These are phyloP conservation scores for Protonibea diacanthus DNA, from an alignment of 2,797 vertebrate genomes.

Conservation along the genomic window DNA sequence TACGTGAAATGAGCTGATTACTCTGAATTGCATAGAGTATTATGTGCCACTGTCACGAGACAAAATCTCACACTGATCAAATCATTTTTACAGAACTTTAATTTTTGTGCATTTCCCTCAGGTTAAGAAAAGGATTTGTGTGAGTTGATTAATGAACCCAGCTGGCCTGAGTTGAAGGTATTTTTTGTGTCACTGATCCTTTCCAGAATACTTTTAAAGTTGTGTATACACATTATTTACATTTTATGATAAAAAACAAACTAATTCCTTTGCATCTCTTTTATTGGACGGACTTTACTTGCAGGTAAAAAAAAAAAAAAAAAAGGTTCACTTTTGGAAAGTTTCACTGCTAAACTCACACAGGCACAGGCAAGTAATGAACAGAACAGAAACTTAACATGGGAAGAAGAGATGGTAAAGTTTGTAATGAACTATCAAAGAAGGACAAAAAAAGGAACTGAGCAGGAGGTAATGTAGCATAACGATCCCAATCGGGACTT, in stretches of 20 bases:
- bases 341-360: background rate
- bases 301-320: background rate
- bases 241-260: background rate
- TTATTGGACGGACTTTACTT: background rate
- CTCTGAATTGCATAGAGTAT: background rate
- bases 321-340: background rate
- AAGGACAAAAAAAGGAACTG: background rate
- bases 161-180: background rate
- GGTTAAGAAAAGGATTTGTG: background rate
- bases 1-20: background rate
- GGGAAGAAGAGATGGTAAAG: background rate
- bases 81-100: background rate
- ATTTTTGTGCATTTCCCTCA: background rate
- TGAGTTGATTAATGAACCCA: background rate
- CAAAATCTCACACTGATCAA: background rate
- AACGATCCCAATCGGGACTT: conserved; percentile 37
- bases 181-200: background rate
- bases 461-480: conserved; percentile 3
- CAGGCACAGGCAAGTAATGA: background rate
- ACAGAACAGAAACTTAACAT: background rate
- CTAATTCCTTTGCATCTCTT: background rate
- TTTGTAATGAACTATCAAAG: background rate
- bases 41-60: background rate
- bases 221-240: background rate
- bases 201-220: background rate